Conservation (phyloP, 2,113 vertebrate genomes). For the Heliornis fulica region DNA sequence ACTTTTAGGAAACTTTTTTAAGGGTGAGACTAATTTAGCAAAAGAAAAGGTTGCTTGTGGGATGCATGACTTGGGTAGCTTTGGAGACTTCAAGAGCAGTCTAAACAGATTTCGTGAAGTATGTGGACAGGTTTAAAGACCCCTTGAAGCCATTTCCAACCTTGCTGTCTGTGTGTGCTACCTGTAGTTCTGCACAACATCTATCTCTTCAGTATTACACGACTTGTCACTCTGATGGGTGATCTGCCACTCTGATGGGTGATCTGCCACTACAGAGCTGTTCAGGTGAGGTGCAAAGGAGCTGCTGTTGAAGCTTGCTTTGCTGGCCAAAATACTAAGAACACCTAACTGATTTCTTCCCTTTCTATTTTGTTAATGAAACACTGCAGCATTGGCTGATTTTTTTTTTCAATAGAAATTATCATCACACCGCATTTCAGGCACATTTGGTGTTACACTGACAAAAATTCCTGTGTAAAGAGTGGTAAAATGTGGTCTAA, state of each 20-base stretch:
- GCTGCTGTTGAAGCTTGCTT: neutral
- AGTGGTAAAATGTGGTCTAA: neutral
- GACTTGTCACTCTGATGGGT: neutral
- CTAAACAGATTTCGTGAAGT: neutral
- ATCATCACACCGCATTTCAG: neutral
- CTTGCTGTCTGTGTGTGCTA: neutral
- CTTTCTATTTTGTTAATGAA: neutral
- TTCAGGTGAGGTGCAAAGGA: neutral
- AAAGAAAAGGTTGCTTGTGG: neutral
- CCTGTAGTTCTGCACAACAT: neutral
- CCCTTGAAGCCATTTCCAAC: neutral
- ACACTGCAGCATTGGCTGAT: neutral
- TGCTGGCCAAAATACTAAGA: neutral
- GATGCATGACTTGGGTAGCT: neutral
- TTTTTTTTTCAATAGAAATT: neutral
- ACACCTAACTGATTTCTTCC: neutral
- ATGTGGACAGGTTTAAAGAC: neutral
- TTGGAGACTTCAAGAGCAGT: neutral
- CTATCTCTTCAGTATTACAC: neutral
- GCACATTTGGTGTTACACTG: neutral
- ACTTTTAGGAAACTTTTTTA: neutral
- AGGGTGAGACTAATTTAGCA: neutral
- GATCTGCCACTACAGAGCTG: neutral
- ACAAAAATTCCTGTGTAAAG: neutral
- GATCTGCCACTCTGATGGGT: neutral